phyloP scores from a whole-genome alignment of 2,113 vertebrate genomes.

The Lepisosteus osseus region DNA sequence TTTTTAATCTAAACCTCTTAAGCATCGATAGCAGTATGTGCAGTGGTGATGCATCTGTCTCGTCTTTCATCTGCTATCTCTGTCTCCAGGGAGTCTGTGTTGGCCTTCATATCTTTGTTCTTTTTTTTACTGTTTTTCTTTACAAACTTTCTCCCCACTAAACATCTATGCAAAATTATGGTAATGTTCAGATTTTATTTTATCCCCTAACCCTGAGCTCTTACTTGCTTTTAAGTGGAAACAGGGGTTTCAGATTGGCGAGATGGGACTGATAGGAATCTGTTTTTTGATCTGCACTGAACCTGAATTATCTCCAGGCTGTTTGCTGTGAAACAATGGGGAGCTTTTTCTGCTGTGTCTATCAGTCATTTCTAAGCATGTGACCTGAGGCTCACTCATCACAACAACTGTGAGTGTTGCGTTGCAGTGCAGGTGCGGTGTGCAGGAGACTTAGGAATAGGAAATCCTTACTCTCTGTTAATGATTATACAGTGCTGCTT shows the following conservation, averaged over 20 bases:
- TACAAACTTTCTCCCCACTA: not conserved
- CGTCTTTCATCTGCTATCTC: conserved; percentile 11
- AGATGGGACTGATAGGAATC: not conserved
- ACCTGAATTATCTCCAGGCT: not conserved
- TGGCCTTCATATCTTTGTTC: not conserved
- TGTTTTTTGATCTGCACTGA: conserved; percentile 1
- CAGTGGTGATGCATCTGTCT: conserved; percentile 4
- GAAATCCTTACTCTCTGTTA: too few relatives aligned
- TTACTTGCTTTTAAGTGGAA: conserved; percentile 3
- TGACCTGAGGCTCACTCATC: not conserved
- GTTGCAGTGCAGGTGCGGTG: not conserved
- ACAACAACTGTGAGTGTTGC: not conserved
- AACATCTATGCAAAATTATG: conserved; percentile 7
- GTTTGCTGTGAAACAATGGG: conserved; percentile 7
- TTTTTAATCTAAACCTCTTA: not conserved
- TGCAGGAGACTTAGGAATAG: too few relatives aligned
- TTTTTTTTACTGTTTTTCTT: conserved; percentile 12
- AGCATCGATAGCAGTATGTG: not conserved
- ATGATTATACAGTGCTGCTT: too few relatives aligned
- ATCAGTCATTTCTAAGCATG: not conserved
- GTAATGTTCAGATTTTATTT: conserved; percentile 14
- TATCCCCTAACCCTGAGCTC: not conserved
- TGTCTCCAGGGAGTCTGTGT: conserved; percentile 8
- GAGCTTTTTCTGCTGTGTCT: not conserved
- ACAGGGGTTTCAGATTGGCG: not conserved